These are phyloP conservation scores for Lordiphosa andalusiaca DNA, from an alignment of 2,888 invertebrate genomes.

Conservation along the genomic window DNA sequence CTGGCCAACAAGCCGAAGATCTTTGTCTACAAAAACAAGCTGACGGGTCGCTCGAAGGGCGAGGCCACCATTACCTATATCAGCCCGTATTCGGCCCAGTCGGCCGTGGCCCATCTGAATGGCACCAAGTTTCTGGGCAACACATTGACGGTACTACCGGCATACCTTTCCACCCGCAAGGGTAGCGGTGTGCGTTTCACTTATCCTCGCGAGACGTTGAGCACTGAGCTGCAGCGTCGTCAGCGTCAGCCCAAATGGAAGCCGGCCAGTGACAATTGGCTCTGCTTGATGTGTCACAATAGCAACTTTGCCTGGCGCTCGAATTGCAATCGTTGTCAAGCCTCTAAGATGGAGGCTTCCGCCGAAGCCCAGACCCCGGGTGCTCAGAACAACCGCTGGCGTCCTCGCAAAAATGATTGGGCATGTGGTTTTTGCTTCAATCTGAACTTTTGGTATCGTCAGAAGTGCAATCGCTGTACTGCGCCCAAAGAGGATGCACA, in stretches of 20 bases:
- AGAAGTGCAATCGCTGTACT: slow-evolving; percentile 55
- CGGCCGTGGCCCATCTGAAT: slow-evolving; percentile 42
- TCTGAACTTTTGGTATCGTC: slow-evolving; percentile 56
- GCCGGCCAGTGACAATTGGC: slow-evolving; percentile 60
- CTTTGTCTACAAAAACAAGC: slow-evolving; percentile 61
- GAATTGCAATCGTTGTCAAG: slow-evolving; percentile 52
- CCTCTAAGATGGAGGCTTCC: slow-evolving; percentile 25
- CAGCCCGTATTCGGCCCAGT: slow-evolving; percentile 46
- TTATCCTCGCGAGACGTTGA: slow-evolving; percentile 35
- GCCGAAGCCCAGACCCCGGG: not conserved
- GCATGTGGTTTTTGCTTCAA: slow-evolving; percentile 47
- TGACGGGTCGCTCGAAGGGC: slow-evolving; percentile 60
- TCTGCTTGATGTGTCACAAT: slow-evolving; percentile 48
- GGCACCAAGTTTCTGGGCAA: slow-evolving; percentile 49
- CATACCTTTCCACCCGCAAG: slow-evolving; percentile 50
- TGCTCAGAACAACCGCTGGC: slow-evolving; percentile 6
- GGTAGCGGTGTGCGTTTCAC: slow-evolving; percentile 45
- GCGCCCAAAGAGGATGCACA: slow-evolving; percentile 34
- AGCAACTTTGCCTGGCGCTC: slow-evolving; percentile 66
- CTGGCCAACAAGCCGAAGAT: slow-evolving; percentile 53
- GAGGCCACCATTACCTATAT: slow-evolving; percentile 62
- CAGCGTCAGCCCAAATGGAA: slow-evolving; percentile 51
- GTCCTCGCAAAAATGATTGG: slow-evolving; percentile 46
- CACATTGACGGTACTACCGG: slow-evolving; percentile 48
- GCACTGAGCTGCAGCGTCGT: slow-evolving; percentile 32